These are phyloP conservation scores for Capricornis sumatraensis DNA, from an alignment of 2,113 vertebrate genomes.

Conservation along the genomic window DNA sequence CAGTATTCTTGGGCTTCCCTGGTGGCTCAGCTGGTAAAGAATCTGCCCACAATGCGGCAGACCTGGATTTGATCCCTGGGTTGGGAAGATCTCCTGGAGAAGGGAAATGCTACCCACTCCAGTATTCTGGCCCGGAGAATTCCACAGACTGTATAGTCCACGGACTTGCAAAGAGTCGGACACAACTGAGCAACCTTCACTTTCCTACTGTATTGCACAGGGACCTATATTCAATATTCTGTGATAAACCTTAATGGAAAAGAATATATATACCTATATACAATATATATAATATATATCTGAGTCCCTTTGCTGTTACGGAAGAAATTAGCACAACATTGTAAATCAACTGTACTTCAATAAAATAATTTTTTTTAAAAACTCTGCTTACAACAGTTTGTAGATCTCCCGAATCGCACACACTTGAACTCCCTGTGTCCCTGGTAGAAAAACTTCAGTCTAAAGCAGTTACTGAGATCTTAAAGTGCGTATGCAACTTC, in stretches of 20 bases:
- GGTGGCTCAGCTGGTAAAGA: neutral
- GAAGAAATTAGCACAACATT: neutral
- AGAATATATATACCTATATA: neutral
- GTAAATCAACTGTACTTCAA: neutral
- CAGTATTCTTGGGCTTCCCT: neutral
- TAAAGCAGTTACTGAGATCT: neutral
- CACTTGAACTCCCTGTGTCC: neutral
- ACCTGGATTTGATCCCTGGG: neutral
- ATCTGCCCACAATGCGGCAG: rapidly evolving
- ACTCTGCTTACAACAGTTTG: neutral
- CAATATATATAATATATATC: neutral
- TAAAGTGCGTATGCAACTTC: neutral
- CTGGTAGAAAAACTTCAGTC: neutral
- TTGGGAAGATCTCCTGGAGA: neutral
- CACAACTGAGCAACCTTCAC: neutral
- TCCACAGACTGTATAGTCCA: neutral
- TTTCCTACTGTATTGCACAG: neutral
- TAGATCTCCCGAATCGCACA: neutral
- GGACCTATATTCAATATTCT: neutral
- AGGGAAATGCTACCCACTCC: neutral
- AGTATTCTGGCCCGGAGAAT: neutral
- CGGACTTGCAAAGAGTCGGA: neutral
- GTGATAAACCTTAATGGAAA: neutral
- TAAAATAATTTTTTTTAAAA: neutral
- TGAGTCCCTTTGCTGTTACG: neutral